These are phyloP conservation scores for Agriopis aurantiaria DNA, from an alignment of 2,888 invertebrate genomes.

Conservation along the genomic window DNA sequence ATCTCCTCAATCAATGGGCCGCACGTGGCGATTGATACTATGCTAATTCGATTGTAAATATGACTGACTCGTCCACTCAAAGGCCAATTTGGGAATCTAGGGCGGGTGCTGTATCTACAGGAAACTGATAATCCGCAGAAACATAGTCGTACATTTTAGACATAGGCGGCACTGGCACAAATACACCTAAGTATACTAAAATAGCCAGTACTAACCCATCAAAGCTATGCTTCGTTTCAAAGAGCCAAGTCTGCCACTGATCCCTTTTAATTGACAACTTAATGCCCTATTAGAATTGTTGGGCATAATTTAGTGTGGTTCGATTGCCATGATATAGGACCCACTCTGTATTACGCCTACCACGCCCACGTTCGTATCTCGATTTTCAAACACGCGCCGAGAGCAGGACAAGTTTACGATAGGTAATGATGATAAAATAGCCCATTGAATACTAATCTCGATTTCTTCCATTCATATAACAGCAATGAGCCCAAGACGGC, in stretches of 20 bases:
- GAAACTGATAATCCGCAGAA: neutral
- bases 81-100: conserved; percentile 26
- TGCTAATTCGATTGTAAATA: conserved; percentile 52
- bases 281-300: conserved; percentile 70
- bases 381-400: conserved; percentile 38
- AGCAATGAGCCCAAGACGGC: conserved; percentile 59
- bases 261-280: conserved; percentile 75
- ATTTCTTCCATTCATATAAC: conserved; percentile 46
- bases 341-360: conserved; percentile 55
- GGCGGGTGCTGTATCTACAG: conserved; percentile 3
- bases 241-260: conserved; percentile 43
- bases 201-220: conserved; percentile 30
- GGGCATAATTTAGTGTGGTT: conserved; percentile 65
- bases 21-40: conserved; percentile 76
- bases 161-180: neutral
- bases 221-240: conserved; percentile 21
- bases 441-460: conserved; percentile 49
- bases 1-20: conserved; percentile 72
- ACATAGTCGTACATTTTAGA: neutral
- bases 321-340: conserved; percentile 51
- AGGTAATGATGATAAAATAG: conserved; percentile 48
- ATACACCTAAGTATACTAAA: neutral
- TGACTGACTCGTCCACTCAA: conserved; percentile 28
- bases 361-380: conserved; percentile 45
- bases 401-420: conserved; percentile 45